Percentiles rank a stretch among this genome's conserved stretches.
phyloP scores from a whole-genome alignment of 2,888 invertebrate species.

The Scaptomyza flava region DNA sequence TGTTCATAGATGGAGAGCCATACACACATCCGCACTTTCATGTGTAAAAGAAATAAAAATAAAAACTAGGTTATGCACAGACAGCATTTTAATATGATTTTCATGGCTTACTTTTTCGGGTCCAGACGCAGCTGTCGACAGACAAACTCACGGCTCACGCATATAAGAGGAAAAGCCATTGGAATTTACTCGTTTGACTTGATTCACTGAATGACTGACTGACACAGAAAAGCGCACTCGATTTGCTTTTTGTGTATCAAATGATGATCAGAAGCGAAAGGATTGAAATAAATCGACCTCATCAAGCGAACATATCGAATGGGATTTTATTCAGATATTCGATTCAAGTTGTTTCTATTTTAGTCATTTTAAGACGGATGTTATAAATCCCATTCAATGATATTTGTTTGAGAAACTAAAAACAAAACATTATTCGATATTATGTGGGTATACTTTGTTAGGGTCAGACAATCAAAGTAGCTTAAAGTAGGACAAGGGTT shows the following conservation, averaged over 20 bases:
- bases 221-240: constrained; percentile 44
- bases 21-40: constrained; percentile 18
- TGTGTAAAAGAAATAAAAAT: constrained; percentile 50
- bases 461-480: not conserved
- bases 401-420: not conserved
- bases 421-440: not conserved
- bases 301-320: not conserved
- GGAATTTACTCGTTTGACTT: constrained; percentile 34
- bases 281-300: constrained; percentile 3
- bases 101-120: constrained; percentile 61
- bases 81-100: constrained; percentile 80
- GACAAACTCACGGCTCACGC: constrained; percentile 33
- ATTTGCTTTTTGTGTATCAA: constrained; percentile 31
- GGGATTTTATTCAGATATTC: not conserved
- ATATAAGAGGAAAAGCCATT: constrained; percentile 36
- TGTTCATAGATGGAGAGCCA: constrained; percentile 16
- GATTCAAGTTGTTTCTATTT: not conserved
- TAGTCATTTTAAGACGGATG: not conserved
- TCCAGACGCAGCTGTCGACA: constrained; percentile 40
- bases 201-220: constrained; percentile 52
- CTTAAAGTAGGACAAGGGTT: not conserved
- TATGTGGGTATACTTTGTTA: not conserved
- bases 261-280: constrained; percentile 26
- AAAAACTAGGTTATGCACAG: constrained; percentile 73
- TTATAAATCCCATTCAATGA: not conserved